Evolutionary conservation across 2,797 vertebrate species (phyloP).

Genomic region (Loriculus beryllinus): DNA sequence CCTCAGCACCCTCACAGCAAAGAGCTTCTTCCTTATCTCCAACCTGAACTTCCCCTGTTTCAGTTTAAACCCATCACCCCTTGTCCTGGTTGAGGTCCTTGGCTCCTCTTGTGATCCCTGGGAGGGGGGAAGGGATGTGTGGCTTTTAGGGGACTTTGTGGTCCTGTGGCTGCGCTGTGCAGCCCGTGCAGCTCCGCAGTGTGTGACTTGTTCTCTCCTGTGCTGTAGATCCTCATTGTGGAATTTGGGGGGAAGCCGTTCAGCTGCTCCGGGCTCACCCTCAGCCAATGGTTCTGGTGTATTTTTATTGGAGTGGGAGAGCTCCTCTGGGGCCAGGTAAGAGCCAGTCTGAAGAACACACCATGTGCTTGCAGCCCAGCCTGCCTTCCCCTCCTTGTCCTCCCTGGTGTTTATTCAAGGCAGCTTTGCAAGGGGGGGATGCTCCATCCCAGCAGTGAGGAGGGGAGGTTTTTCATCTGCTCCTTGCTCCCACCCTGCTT

Average conservation of each 20-base stretch:
- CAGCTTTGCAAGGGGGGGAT: not conserved
- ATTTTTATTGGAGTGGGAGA: constrained; percentile 94
- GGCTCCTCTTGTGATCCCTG: not conserved
- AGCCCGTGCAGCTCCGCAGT: not conserved
- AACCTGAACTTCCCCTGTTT: not conserved
- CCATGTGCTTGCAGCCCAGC: accelerated
- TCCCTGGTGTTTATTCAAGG: not conserved
- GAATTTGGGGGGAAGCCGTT: constrained; percentile 96
- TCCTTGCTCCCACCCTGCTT: not conserved
- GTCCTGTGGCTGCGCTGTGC: accelerated
- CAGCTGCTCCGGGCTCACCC: constrained; percentile 89
- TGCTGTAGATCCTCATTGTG: constrained; percentile 89
- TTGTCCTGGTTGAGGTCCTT: not conserved
- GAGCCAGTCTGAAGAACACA: not conserved
- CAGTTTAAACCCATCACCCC: not conserved
- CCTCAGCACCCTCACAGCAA: not conserved
- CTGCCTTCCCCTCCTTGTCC: not conserved
- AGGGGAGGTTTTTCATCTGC: not conserved
- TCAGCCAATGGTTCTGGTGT: constrained; percentile 98
- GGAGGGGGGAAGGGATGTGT: not conserved
- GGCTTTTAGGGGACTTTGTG: not conserved
- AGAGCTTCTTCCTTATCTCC: not conserved
- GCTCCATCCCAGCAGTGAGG: not conserved
- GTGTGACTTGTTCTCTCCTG: not conserved
- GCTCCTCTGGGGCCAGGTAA: constrained; percentile 97